A percentile compares a stretch with the other conserved stretches of the same genome.
These are phyloP conservation scores for Scomber scombrus DNA, from an alignment of 2,113 vertebrate genomes.

Conservation along the genomic window DNA sequence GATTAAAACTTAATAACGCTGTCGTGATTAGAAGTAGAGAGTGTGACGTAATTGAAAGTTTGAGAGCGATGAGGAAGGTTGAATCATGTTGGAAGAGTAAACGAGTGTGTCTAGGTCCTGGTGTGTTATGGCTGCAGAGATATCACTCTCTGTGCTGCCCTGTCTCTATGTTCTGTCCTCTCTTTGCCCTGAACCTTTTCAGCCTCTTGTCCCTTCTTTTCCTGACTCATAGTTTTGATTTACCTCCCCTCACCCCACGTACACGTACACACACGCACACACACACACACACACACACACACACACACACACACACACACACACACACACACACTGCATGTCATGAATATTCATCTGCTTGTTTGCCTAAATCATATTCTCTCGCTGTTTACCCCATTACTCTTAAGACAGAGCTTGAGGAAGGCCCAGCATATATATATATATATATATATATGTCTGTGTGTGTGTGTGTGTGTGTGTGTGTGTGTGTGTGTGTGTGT, in stretches of 20 bases:
- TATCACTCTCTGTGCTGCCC: conserved; percentile 30
- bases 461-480: background rate
- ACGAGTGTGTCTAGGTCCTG: conserved; percentile 16
- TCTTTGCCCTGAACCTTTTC: conserved; percentile 35
- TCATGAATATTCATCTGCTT: conserved; percentile 51
- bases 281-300: conserved; percentile 1
- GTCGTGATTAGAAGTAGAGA: conserved; percentile 20
- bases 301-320: conserved; percentile 2
- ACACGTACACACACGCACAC: too few species aligned
- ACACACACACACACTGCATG: background rate
- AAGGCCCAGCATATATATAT: conserved; percentile 12
- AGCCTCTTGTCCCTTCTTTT: conserved; percentile 24
- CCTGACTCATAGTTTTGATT: conserved; percentile 52
- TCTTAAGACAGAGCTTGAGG: conserved; percentile 36
- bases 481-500: conserved; percentile 12
- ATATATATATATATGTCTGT: background rate
- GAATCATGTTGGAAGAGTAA: conserved; percentile 20
- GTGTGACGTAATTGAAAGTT: conserved; percentile 40
- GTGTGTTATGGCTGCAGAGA: conserved; percentile 20
- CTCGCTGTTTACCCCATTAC: conserved; percentile 27
- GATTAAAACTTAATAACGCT: conserved; percentile 8
- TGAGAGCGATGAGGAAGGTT: conserved; percentile 17
- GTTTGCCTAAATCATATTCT: conserved; percentile 42
- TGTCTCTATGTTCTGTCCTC: conserved; percentile 30
- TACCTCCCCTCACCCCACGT: conserved; percentile 8